Evolutionary conservation across 2,797 vertebrate species (phyloP), one percentile per base, ranked within the genome.

Genomic region (Fringilla coelebs): DNA sequence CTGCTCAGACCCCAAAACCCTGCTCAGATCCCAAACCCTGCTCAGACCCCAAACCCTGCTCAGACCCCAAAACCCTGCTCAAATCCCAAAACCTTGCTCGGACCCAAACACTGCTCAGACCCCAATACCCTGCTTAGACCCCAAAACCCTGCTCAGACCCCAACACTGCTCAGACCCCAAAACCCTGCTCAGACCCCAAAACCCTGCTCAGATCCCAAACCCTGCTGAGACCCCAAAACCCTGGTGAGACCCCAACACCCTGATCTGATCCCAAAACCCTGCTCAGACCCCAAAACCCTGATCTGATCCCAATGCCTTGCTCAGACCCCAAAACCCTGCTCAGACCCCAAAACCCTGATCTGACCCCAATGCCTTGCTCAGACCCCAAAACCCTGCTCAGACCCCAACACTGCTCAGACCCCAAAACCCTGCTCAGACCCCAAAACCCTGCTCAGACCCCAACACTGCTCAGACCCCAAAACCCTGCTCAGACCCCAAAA

Each of bases 221-320:
- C 15, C 40, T 52, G 13, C 29, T 31, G 14, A 15, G 21, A 11
- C 6, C 20, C 32, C 3, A 5, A 55, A 4, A 6, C 19, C 19
- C 20, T 45, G 16, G 5, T 55, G 20, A 73, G 24, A 25, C 3
- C 34, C 12, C 5, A 4, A 25, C 0, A 2, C 12, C 12, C n/a
- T 58, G 31, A 31, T 41, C 32, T 38, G 55, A 43, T 13, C 11
- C 12, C 34, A 38, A 45, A 0, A 6, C 9, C 8, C 8, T 18
- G 18, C 19, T 22, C 36, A 34, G 19, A 34, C 10, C 20, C 15
- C 2, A 2, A 43, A 3, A 3, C 9, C 22, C 13, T 34, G 31
- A 7, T 32, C 29, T 63, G 49, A 57, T 8, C 41, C 9, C 5
- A 2, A 2, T 4, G 4, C 5, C 19, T 38, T 52, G 13, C 29